Conservation (phyloP, 2,113 vertebrate genomes). For the human region DNA sequence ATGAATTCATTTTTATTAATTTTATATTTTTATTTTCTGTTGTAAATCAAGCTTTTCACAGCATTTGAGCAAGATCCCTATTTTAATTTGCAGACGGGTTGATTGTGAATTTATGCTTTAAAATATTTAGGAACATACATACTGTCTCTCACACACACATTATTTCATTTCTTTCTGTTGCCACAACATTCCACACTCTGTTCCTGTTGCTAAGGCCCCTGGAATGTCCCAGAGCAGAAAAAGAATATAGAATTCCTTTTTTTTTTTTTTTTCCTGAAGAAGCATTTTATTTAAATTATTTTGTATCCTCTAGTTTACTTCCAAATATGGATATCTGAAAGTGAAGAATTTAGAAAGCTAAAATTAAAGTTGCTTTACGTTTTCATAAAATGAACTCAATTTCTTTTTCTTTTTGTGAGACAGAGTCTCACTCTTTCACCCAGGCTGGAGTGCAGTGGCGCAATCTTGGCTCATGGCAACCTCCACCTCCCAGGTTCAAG, state of each 20-base stretch:
- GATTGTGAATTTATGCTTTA: conserved; percentile 4
- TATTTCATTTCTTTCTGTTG: conserved; percentile 52
- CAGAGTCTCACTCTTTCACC: too few species aligned
- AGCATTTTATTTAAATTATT: conserved; percentile 65
- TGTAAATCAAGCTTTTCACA: not conserved
- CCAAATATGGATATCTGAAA: conserved; percentile 53
- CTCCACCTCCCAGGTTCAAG: too few species aligned
- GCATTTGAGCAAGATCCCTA: not conserved
- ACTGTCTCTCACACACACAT: not conserved
- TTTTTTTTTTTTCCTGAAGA: not conserved
- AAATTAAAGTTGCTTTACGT: conserved; percentile 45
- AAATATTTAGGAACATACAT: conserved; percentile 30
- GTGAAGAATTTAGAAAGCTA: conserved; percentile 54
- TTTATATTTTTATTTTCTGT: not conserved
- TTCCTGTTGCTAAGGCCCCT: conserved; percentile 62
- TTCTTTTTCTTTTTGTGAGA: too few species aligned
- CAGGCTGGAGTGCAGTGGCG: too few species aligned
- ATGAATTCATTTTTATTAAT: conserved; percentile 30
- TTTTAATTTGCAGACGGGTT: conserved; percentile 20
- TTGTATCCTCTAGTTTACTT: conserved; percentile 32
- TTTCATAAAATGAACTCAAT: not conserved
- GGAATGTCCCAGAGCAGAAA: conserved; percentile 67
- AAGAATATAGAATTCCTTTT: conserved; percentile 26
- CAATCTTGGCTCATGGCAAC: too few species aligned
- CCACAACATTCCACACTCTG: conserved; percentile 37